Evolutionary conservation across 2,888 invertebrate species (phyloP), one percentile per base, ranked within the genome.

Genomic region (Pyrrhia umbra): DNA sequence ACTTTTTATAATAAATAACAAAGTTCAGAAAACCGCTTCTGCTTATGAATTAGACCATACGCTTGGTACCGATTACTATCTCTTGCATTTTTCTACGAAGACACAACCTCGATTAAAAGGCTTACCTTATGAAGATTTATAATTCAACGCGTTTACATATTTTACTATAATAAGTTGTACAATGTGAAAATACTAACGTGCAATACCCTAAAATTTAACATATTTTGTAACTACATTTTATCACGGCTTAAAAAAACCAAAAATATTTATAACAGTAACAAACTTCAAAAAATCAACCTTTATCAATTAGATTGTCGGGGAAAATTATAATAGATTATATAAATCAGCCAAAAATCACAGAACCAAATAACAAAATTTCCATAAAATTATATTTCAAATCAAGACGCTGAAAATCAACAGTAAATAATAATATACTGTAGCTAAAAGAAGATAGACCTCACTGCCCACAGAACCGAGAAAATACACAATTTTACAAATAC

Each of bases 11-110:
- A n/a, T n/a, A n/a, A n/a, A n/a, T 23, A 23, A 23, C 23, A 15
- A 13, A 16, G 6, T 13, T 37, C 1, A 5, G 6, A n/a, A 39
- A 43, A 47, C 34, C 68, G 67, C 72, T 60, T 15, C 30, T 15
- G 0, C 47, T 21, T 13, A 23, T 60, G 6, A 10, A 4, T 45
- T 57, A 23, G 0, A 46, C 54, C n/a, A 4, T 13, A 39, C 13
- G n/a, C n/a, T 40, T 13, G 3, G 13, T 8, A 37, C 56, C 39
- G 79, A 79, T 75, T 59, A 68, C n/a, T 5, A 73, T 80, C 75
- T 55, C 20, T 21, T 57, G 50, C 52, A 67, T 74, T 71, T 77
- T 82, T 71, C 72, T 73, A 40, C 58, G 16, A 34, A 68, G 72
- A 64, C 54, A 57, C 46, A 50, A 63, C 42, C 52, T 6, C 60